Evolutionary conservation across 2,888 invertebrate species (phyloP).

Genomic region (Amphimallon solstitiale): DNA sequence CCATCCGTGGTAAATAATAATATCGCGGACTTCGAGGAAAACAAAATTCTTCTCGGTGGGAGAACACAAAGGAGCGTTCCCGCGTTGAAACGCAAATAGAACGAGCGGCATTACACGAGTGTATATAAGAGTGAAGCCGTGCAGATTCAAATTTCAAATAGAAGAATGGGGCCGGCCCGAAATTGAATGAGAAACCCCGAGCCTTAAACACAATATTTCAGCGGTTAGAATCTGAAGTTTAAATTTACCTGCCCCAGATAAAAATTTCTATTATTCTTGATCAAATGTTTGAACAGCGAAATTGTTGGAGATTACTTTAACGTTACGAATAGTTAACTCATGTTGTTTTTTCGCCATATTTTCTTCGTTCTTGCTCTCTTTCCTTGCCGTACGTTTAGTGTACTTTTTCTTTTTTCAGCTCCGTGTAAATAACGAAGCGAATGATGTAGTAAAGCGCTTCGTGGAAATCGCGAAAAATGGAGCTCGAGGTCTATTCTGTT

Average conservation of each 20-base stretch:
- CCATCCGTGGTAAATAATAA: too few species aligned
- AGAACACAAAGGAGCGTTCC: too few species aligned
- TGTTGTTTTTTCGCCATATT: too few species aligned
- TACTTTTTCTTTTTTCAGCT: background rate
- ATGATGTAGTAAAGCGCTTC: background rate
- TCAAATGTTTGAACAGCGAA: constrained; percentile 15
- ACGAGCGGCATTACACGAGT: too few species aligned
- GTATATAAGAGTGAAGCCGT: too few species aligned
- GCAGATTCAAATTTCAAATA: background rate
- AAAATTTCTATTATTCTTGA: constrained; percentile 19
- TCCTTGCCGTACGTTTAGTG: background rate
- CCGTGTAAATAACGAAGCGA: background rate
- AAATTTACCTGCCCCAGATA: constrained; percentile 10
- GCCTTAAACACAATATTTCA: background rate
- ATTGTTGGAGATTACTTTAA: constrained; percentile 12
- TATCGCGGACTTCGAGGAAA: too few species aligned
- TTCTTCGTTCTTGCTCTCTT: background rate
- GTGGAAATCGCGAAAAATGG: constrained; percentile 6
- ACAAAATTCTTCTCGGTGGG: too few species aligned
- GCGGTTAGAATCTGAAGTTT: background rate
- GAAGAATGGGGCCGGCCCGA: background rate
- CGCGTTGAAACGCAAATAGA: too few species aligned
- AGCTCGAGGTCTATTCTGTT: constrained; percentile 9
- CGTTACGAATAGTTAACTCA: background rate
- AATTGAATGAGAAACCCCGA: background rate